Base-by-base conservation (phyloP, 23 tunicate genomes). In the Phallusia fumigata region DNA sequence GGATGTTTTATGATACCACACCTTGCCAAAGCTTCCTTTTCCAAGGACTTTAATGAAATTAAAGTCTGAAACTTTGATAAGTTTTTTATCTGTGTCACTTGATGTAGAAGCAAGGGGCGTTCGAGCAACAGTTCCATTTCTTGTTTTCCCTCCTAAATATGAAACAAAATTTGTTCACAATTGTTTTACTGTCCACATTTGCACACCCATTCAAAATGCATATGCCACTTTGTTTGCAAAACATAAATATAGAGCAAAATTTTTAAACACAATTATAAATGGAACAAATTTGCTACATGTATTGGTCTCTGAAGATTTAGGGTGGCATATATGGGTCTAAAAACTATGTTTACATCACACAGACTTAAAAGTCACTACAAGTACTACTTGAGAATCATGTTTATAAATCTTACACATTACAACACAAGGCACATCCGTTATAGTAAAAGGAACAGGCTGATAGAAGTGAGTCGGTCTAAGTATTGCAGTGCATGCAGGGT, bases 21-120 rank as follows among this genome's bases (percentile, higher is more conserved):
- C 99, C 76, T 95, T 95, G 73, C 99, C 99, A 73, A 95, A 95
- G 50, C 91, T 86, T 75, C 99, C 99, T 84, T 87, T 96, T 32
- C 96, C 99, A 19, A 96, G 90, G 36, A 96, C 99, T 82, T 96
- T 96, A 28, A 91, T 82, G 50, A 96, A 88, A 50, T 78, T 45
- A 35, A 95, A 90, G 33, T 95, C 87, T 0, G 85, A 33, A n/a
- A 95, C 82, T 65, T 84, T 85, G 32, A 87, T 88, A 31, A 28
- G 31, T 31, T 52, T 79, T 31, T 79, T 79, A 49, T 49, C 52
- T 16, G 72, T 5, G 21, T 79, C 40, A 52, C 73, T 52, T 31
- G 51, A 40, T 52, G 73, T 30, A 6, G 83, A 30, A 18, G 73
- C 40, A 19, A 52, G 83, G 51, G 36, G 36, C 0, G 30, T 34